Conservation (phyloP, 2,888 invertebrate species). For the Pycnomerus fuliginosus region DNA sequence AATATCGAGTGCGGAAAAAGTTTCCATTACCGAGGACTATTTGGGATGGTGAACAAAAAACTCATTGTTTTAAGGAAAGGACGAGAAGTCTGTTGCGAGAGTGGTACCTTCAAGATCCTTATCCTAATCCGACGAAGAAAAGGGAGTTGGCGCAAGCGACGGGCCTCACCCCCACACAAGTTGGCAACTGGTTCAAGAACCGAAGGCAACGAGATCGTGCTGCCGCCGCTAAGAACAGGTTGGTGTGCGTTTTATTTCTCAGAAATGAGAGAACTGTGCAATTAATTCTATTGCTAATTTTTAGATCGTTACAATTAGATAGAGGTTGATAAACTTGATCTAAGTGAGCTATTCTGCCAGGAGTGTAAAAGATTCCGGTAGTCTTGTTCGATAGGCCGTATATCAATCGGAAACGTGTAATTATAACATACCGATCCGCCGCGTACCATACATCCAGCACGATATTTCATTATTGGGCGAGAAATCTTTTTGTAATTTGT, state of each 20-base stretch:
- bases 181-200: slow-evolving; percentile 94
- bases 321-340: too few species aligned
- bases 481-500: slow-evolving; percentile 11
- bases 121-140: slow-evolving; percentile 93
- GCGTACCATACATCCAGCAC: slow-evolving; percentile 10
- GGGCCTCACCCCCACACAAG: slow-evolving; percentile 89
- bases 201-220: slow-evolving; percentile 84
- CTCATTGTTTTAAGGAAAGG: slow-evolving; percentile 94
- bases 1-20: slow-evolving; percentile 91
- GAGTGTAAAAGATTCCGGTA: slow-evolving; percentile 42
- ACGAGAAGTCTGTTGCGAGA: slow-evolving; percentile 92
- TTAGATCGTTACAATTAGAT: slow-evolving; percentile 8
- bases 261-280: too few species aligned
- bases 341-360: too few species aligned
- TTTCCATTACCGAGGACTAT: slow-evolving; percentile 89
- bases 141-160: slow-evolving; percentile 87
- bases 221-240: slow-evolving; percentile 96
- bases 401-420: slow-evolving; percentile 34
- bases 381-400: slow-evolving; percentile 34
- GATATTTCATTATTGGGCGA: slow-evolving; percentile 10
- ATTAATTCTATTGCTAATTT: slow-evolving; percentile 1
- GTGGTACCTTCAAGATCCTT: slow-evolving; percentile 98
- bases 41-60: slow-evolving; percentile 96
- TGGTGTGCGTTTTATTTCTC: too few species aligned
- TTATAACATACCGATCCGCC: slow-evolving; percentile 29